Evolutionary conservation across 2,888 invertebrate genomes (phyloP).

Genomic region (Macrophya alboannulata): DNA sequence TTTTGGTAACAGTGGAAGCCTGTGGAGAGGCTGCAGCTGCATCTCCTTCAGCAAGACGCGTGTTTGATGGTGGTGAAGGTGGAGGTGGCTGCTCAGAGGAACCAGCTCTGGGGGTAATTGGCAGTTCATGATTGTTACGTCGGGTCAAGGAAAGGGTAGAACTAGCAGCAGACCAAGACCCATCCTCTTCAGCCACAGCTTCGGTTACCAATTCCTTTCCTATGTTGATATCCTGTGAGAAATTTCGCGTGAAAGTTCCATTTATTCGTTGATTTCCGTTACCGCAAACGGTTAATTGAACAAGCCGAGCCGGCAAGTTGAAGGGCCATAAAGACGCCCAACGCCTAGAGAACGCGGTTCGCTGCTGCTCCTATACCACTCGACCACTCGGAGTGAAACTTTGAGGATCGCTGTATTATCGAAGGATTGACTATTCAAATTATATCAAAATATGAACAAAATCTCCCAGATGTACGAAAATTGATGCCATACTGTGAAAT

Average conservation of each 20-base stretch:
- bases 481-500: no score
- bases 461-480: no score
- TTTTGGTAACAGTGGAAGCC: neutral
- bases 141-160: conserved; percentile 68
- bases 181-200: conserved; percentile 82
- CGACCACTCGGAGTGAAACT: no score
- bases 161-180: conserved; percentile 69
- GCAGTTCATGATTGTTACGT: conserved; percentile 63
- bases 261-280: neutral
- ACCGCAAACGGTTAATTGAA: neutral
- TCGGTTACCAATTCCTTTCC: conserved; percentile 83
- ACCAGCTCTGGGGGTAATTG: neutral
- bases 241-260: neutral
- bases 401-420: no score
- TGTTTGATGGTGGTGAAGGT: neutral
- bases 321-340: neutral
- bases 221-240: conserved; percentile 82
- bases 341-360: no score
- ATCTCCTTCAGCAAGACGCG: neutral
- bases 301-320: neutral
- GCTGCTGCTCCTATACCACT: no score
- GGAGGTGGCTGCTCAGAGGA: conserved; percentile 23
- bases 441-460: no score
- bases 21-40: neutral
- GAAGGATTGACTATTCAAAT: no score